Conservation (phyloP, 2,797 vertebrate genomes). For the Acridotheres tristis region DNA sequence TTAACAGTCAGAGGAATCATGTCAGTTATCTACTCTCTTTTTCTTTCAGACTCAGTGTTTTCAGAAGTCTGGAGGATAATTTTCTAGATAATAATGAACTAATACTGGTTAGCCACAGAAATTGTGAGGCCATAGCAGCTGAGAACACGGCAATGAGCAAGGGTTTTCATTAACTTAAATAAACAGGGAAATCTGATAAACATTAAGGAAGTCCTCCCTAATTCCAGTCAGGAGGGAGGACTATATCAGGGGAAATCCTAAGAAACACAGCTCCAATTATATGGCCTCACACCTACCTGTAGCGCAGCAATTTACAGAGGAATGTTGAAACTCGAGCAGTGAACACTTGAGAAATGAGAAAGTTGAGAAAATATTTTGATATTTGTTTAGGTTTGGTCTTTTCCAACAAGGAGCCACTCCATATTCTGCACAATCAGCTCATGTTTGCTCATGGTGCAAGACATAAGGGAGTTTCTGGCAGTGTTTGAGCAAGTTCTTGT, state of each 20-base stretch:
- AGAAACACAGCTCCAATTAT: fast-evolving
- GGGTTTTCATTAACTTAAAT: not conserved
- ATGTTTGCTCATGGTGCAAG: not conserved
- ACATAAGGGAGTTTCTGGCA: not conserved
- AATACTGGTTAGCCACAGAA: not conserved
- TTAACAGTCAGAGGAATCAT: not conserved
- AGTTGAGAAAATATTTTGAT: not conserved
- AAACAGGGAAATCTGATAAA: not conserved
- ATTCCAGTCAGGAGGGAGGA: not conserved
- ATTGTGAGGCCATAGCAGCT: not conserved
- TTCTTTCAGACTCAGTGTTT: not conserved
- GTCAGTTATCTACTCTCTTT: not conserved
- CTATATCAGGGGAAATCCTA: not conserved
- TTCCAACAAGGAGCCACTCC: not conserved
- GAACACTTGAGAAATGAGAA: not conserved
- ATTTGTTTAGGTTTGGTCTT: not conserved
- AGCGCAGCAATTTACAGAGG: not conserved
- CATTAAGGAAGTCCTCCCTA: not conserved
- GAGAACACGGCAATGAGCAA: not conserved
- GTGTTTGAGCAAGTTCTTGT: not conserved
- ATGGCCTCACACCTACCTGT: fast-evolving
- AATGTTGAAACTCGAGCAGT: fast-evolving
- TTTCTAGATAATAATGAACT: not conserved
- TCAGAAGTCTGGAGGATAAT: not conserved
- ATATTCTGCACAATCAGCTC: not conserved